Evolutionary conservation across 2,113 vertebrate genomes (phyloP).

Genomic region (Struthio camelus): DNA sequence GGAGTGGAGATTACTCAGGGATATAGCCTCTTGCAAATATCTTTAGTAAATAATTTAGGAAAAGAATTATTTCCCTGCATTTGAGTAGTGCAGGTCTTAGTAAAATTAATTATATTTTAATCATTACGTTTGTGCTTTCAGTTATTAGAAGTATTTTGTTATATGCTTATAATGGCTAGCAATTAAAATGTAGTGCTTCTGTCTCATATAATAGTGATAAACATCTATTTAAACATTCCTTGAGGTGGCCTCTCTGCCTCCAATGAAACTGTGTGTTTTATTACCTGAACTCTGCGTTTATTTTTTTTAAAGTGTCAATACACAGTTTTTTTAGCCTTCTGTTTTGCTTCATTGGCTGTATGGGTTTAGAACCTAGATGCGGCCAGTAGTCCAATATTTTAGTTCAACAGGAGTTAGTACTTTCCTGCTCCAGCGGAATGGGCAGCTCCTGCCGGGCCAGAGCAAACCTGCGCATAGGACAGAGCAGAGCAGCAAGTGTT

Average conservation of each 20-base stretch:
- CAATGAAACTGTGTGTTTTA: neutral
- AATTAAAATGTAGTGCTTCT: slow-evolving; percentile 30
- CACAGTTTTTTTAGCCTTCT: neutral
- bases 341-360: neutral
- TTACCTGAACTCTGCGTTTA: neutral
- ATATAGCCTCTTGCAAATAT: neutral
- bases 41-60: slow-evolving; percentile 36
- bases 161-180: neutral
- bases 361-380: neutral
- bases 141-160: slow-evolving; percentile 33
- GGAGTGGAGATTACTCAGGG: neutral
- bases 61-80: neutral
- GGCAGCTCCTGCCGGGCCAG: too few relatives aligned
- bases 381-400: neutral
- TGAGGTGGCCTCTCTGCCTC: neutral
- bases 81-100: neutral
- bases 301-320: accelerated
- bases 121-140: neutral
- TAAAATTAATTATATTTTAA: slow-evolving; percentile 40
- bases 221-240: neutral
- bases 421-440: neutral
- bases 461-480: too few relatives aligned
- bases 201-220: neutral
- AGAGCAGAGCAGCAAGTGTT: too few relatives aligned
- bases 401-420: neutral